Conservation (phyloP, 92 coral and sea anemone genomes). For the Micromussa lordhowensis region DNA sequence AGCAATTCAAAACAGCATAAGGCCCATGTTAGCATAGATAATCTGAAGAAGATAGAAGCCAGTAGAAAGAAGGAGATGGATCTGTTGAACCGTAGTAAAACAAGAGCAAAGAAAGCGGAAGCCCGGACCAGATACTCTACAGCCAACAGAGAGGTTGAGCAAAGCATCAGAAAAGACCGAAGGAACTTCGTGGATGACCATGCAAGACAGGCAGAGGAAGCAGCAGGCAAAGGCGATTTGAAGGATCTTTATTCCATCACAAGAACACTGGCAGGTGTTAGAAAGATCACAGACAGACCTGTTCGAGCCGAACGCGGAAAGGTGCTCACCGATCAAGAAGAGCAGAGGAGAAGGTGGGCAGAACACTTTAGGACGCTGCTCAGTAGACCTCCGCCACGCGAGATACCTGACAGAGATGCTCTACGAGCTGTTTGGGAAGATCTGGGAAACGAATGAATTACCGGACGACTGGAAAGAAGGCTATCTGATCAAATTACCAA, state of each 20-base stretch:
- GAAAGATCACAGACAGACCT: conserved; percentile 11
- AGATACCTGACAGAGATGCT: too few relatives aligned
- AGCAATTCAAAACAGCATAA: background rate
- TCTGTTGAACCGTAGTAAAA: background rate
- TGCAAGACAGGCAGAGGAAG: too few relatives aligned
- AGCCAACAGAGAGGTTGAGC: too few relatives aligned
- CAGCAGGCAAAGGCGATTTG: background rate
- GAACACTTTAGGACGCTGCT: too few relatives aligned
- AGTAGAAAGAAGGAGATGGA: conserved; percentile 18
- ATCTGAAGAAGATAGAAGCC: conserved; percentile 18
- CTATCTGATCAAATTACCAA: too few relatives aligned
- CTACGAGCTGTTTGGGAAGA: too few relatives aligned
- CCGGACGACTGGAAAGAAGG: too few relatives aligned
- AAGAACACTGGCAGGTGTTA: conserved; percentile 15
- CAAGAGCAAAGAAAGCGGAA: background rate
- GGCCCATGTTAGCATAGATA: background rate
- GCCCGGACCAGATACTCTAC: too few relatives aligned
- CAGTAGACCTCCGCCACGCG: too few relatives aligned
- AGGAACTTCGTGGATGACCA: too few relatives aligned
- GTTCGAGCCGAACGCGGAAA: background rate
- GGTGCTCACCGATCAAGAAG: conserved; percentile 5
- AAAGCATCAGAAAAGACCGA: background rate
- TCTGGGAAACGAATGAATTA: too few relatives aligned
- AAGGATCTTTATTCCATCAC: conserved; percentile 10
- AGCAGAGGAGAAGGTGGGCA: too few relatives aligned